Evolutionary conservation across 92 coral and sea anemone genomes (phyloP), one percentile per base, ranked within the genome.

Genomic region (Porites evermanni): DNA sequence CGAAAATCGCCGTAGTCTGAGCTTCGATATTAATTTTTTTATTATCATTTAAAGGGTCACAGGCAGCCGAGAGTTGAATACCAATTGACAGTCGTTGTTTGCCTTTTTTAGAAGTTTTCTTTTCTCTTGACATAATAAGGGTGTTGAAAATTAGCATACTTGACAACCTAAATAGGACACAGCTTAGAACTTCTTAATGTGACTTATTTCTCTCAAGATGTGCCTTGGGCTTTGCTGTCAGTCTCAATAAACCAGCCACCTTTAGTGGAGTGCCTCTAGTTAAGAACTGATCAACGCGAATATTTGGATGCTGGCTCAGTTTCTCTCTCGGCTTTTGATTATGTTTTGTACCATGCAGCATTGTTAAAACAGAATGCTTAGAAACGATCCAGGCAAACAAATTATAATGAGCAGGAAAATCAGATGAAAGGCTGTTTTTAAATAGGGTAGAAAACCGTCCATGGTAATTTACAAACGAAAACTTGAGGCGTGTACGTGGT

Each of bases 91-190:
- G 2, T 16, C 67, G 8, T 7, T 44, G 32, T 2, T 71, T 71
- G 64, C 56, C 64, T 32, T 64, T 17, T 47, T 54, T 50, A 2
- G 1, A 21, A 11, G 50, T 72, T 38, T 79, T 29, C 29, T 65
- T 24, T 52, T 67, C 23, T 79, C 20, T 14, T 12, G 61, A 66
- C 14, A 50, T 18, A 44, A 52, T 8, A 52, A 7, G 7, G 20
- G n/a, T 18, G 64, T 24, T 17, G 24, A 79, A 79, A 67, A 53
- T 79, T 79, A 52, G 61, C 84, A 79, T 79, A 67, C 64, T 79
- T 50, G 44, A 24, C 84, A 79, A 79, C 18, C 20, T 7, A 26
- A 63, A 64, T 19, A 53, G 21, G 18, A n/a, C 32, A 65, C 58
- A 53, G 72, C 82, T 20, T 19, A 11, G n/a, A 21, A 79, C 21